These are phyloP conservation scores for Papilio aristodemus DNA, from an alignment of 1,140 invertebrate species.

Conservation along the genomic window DNA sequence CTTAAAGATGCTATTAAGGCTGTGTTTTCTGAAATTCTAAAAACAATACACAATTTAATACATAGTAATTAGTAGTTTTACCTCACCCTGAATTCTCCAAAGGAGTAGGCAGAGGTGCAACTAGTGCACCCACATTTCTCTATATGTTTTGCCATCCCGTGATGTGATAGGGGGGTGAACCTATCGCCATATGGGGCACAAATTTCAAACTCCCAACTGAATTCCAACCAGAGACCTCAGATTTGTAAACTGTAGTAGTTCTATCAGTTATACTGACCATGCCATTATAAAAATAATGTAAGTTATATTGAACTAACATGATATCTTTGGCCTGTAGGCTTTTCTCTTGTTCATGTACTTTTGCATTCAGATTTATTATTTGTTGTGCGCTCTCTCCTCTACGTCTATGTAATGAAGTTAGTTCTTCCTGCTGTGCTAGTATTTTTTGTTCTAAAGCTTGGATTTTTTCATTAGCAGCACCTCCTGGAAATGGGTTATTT, in stretches of 20 bases:
- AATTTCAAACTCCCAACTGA: too few relatives aligned
- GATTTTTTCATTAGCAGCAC: slow-evolving; percentile 77
- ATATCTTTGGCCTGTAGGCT: slow-evolving; percentile 86
- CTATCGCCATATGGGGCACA: too few relatives aligned
- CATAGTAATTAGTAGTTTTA: neutral
- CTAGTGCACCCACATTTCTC: too few relatives aligned
- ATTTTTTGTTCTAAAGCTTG: slow-evolving; percentile 91
- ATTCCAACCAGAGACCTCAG: too few relatives aligned
- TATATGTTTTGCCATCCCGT: too few relatives aligned
- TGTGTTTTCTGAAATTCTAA: slow-evolving; percentile 87
- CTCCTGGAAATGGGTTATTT: slow-evolving; percentile 45
- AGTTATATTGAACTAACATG: slow-evolving; percentile 82
- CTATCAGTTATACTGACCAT: too few relatives aligned
- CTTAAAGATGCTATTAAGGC: slow-evolving; percentile 84
- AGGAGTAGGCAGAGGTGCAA: too few relatives aligned
- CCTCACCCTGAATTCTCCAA: too few relatives aligned
- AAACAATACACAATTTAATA: slow-evolving; percentile 45
- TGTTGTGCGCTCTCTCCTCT: slow-evolving; percentile 96
- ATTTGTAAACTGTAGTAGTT: too few relatives aligned
- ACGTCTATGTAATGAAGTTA: slow-evolving; percentile 92
- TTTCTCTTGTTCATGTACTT: slow-evolving; percentile 92
- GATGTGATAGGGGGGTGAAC: too few relatives aligned
- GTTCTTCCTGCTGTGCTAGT: slow-evolving; percentile 92
- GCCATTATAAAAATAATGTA: slow-evolving; percentile 14
- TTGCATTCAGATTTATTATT: slow-evolving; percentile 93